These are phyloP conservation scores for Sphecodes monilicornis DNA, from an alignment of 2,888 invertebrate genomes.

Conservation along the genomic window DNA sequence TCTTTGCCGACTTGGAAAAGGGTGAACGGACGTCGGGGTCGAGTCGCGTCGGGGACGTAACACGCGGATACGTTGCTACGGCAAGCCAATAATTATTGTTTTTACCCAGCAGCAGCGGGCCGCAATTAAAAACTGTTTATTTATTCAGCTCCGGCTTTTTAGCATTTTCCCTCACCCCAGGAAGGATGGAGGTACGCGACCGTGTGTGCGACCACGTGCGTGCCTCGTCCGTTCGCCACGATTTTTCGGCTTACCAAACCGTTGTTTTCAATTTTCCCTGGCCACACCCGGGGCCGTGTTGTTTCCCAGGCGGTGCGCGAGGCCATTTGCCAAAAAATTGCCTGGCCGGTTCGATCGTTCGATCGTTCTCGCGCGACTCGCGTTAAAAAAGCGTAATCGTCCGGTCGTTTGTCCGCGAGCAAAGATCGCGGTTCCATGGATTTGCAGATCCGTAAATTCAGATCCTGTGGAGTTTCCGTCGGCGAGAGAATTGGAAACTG, in stretches of 20 bases:
- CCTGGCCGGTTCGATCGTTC: constrained; percentile 49
- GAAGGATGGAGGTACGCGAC: constrained; percentile 42
- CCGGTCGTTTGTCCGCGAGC: neutral
- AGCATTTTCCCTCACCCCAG: constrained; percentile 76
- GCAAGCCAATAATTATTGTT: constrained; percentile 84
- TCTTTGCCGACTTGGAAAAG: constrained; percentile 24
- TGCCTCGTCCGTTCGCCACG: constrained; percentile 63
- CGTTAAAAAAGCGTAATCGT: constrained; percentile 44
- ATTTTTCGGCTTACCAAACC: constrained; percentile 76
- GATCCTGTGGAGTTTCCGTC: neutral
- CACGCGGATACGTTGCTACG: constrained; percentile 73
- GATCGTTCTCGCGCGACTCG: constrained; percentile 42
- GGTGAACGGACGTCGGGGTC: constrained; percentile 23
- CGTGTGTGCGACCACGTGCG: constrained; percentile 40
- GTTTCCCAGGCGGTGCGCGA: constrained; percentile 60
- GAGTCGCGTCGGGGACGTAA: constrained; percentile 73
- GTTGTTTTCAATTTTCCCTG: constrained; percentile 75
- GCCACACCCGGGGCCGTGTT: constrained; percentile 38
- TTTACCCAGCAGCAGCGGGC: constrained; percentile 81
- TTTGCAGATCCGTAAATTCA: neutral
- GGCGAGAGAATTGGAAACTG: too few species aligned
- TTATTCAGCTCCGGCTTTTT: constrained; percentile 83
- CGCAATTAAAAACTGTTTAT: constrained; percentile 85
- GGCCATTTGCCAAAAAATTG: constrained; percentile 64
- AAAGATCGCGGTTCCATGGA: neutral